Percentiles rank a stretch among this genome's conserved stretches.
Evolutionary conservation across 2,888 invertebrate species (phyloP).

Genomic region (Xanthia togata): DNA sequence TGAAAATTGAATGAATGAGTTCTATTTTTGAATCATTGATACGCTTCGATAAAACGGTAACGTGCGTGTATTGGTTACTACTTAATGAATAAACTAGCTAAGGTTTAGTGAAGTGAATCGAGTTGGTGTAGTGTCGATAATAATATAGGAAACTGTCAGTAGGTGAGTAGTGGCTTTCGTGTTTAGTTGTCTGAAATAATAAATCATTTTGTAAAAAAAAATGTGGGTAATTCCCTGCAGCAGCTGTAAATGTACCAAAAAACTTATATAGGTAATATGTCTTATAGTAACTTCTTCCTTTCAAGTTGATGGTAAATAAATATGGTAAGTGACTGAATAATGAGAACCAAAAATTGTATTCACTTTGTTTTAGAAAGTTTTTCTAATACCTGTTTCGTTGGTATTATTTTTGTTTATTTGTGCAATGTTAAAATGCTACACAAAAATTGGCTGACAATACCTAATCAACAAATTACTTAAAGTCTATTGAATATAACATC

Average conservation of each 20-base stretch:
- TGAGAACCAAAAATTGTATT: background rate
- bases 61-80: slow-evolving; percentile 47
- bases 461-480: background rate
- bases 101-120: slow-evolving; percentile 29
- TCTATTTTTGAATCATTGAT: slow-evolving; percentile 37
- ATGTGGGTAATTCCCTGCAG: background rate
- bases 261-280: background rate
- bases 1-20: slow-evolving; percentile 23
- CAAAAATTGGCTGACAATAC: background rate
- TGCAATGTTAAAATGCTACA: background rate
- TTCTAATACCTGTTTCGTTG: background rate
- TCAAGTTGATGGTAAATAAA: no score
- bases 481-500: background rate
- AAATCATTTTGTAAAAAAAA: background rate
- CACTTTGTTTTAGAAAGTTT: background rate
- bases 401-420: background rate
- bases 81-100: slow-evolving; percentile 3
- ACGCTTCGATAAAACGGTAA: slow-evolving; percentile 22
- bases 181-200: background rate
- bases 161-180: slow-evolving; percentile 32
- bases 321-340: background rate
- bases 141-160: slow-evolving; percentile 42
- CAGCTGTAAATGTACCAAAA: background rate
- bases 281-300: background rate
- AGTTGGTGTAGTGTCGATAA: slow-evolving; percentile 23